These are phyloP conservation scores for Ennomos quercinarius DNA, from an alignment of 2,888 invertebrate genomes.

Conservation along the genomic window DNA sequence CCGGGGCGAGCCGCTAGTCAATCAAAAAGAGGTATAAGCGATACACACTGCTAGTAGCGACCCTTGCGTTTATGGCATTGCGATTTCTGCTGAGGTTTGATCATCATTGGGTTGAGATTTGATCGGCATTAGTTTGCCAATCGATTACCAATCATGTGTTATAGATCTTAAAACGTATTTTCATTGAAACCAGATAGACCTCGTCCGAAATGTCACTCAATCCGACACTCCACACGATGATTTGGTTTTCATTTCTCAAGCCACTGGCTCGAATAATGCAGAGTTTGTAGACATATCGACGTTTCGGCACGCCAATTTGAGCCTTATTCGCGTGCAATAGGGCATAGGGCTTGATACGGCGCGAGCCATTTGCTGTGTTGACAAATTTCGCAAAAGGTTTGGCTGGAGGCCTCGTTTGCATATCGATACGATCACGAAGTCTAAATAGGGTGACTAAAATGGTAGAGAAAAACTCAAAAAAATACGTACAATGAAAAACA, in stretches of 20 bases:
- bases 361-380: conserved; percentile 22
- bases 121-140: too few relatives aligned
- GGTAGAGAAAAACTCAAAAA: too few relatives aligned
- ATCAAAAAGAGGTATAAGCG: too few relatives aligned
- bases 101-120: too few relatives aligned
- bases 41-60: too few relatives aligned
- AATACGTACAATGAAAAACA: too few relatives aligned
- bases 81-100: too few relatives aligned
- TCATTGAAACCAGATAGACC: conserved; percentile 5
- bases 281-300: conserved; percentile 8
- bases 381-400: conserved; percentile 16
- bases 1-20: too few relatives aligned
- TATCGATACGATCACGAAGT: conserved; percentile 15
- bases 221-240: conserved; percentile 16
- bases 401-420: conserved; percentile 10
- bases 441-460: background rate
- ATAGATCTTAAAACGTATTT: background rate
- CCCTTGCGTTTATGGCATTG: too few relatives aligned
- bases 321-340: conserved; percentile 15
- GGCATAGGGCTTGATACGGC: background rate
- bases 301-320: conserved; percentile 14
- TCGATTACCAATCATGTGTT: background rate
- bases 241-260: conserved; percentile 27
- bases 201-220: conserved; percentile 13
- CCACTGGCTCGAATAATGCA: conserved; percentile 22